A percentile compares a stretch with the other conserved stretches of the same genome.
These are phyloP conservation scores for Tympanoctomys barrerae DNA, from an alignment of 2,797 vertebrate genomes.

Conservation along the genomic window DNA sequence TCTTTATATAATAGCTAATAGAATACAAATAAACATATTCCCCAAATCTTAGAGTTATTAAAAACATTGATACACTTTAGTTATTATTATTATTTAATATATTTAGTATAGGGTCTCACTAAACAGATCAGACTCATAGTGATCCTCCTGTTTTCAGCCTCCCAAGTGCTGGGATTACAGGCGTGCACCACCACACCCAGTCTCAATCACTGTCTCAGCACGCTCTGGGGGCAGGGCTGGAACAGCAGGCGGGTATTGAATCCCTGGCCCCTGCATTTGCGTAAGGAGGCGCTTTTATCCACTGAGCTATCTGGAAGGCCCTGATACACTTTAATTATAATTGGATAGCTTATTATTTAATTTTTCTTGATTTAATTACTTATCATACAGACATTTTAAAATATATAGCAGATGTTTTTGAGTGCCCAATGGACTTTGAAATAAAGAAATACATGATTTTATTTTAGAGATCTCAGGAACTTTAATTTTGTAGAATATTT, in stretches of 20 bases:
- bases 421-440: neutral
- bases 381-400: neutral
- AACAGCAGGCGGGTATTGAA: no score
- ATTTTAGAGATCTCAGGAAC: neutral
- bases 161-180: no score
- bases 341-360: neutral
- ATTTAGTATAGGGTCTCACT: no score
- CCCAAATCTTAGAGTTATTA: neutral
- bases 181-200: no score
- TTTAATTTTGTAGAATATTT: constrained; percentile 21
- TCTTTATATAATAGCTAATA: neutral
- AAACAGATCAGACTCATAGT: no score
- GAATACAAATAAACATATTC: neutral
- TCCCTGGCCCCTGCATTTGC: no score
- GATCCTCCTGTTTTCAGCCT: no score
- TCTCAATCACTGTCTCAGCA: no score
- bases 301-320: no score
- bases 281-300: no score
- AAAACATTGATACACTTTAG: neutral
- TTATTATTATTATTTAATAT: neutral
- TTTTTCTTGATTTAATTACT: neutral
- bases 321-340: neutral
- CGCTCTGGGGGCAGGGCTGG: no score
- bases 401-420: neutral
- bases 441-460: neutral